phyloP scores from a whole-genome alignment of 2,113 vertebrate genomes.

The Tauraco erythrolophus region DNA sequence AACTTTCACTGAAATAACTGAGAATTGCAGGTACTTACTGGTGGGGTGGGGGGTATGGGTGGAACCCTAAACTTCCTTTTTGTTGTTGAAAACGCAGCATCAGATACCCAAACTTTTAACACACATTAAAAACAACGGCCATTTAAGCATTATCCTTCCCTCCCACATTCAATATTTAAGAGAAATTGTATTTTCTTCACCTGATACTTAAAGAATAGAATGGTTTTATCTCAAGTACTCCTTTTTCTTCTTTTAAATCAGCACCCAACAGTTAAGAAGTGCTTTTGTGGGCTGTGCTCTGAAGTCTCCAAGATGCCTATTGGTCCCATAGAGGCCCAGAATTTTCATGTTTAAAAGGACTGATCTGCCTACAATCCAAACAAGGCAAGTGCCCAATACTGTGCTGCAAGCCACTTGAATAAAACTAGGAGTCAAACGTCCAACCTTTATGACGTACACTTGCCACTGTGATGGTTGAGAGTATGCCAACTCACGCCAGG shows the following conservation, averaged over 20 bases:
- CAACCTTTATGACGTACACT: neutral
- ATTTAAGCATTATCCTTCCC: neutral
- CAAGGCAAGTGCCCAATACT: neutral
- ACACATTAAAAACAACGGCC: fast-evolving
- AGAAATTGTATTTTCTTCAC: neutral
- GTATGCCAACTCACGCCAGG: neutral
- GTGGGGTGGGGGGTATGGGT: fast-evolving
- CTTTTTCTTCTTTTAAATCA: neutral
- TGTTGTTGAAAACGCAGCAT: neutral
- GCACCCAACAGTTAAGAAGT: neutral
- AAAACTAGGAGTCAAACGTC: neutral
- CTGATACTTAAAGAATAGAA: too few relatives aligned
- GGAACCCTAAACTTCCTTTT: neutral
- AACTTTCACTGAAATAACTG: neutral
- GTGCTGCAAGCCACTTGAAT: neutral
- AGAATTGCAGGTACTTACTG: neutral
- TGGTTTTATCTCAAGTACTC: too few relatives aligned
- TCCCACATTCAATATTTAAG: neutral
- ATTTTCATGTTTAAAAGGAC: neutral
- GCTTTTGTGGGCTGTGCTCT: neutral
- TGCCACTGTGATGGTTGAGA: neutral
- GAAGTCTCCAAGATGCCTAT: neutral
- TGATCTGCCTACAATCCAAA: neutral
- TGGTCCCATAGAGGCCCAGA: neutral
- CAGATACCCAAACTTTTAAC: neutral